Conservation (phyloP, 2,888 invertebrate genomes). For the Euplagia quadripunctaria region DNA sequence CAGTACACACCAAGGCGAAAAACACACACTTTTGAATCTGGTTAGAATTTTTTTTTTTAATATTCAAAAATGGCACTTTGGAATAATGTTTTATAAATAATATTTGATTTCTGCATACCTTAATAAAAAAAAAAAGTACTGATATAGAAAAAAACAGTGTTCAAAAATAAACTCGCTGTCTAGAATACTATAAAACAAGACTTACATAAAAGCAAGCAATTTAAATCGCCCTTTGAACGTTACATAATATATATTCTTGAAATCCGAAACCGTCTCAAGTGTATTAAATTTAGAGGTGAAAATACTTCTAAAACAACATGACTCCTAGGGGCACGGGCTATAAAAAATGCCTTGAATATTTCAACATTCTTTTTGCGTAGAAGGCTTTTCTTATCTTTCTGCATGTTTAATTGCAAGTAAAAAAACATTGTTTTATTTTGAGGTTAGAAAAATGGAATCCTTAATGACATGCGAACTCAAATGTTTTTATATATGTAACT, state of each 20-base stretch:
- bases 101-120: too few species aligned
- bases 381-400: conserved; percentile 18
- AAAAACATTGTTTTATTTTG: background rate
- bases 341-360: conserved; percentile 28
- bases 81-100: too few species aligned
- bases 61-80: too few species aligned
- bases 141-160: background rate
- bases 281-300: conserved; percentile 14
- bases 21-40: too few species aligned
- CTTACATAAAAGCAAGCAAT: background rate
- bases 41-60: too few species aligned
- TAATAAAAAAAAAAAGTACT: background rate
- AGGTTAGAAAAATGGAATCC: background rate
- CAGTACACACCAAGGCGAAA: too few species aligned
- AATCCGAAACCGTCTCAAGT: conserved; percentile 4
- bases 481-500: background rate
- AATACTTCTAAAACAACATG: conserved; percentile 16
- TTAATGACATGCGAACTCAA: background rate
- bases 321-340: conserved; percentile 9
- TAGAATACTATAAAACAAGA: too few species aligned
- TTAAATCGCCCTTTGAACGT: background rate
- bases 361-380: conserved; percentile 23
- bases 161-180: background rate
- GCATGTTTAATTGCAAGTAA: conserved; percentile 18
- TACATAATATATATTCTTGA: background rate